Base-by-base conservation (phyloP, 2,888 invertebrate genomes). In the Hemistola chrysoprasaria region DNA sequence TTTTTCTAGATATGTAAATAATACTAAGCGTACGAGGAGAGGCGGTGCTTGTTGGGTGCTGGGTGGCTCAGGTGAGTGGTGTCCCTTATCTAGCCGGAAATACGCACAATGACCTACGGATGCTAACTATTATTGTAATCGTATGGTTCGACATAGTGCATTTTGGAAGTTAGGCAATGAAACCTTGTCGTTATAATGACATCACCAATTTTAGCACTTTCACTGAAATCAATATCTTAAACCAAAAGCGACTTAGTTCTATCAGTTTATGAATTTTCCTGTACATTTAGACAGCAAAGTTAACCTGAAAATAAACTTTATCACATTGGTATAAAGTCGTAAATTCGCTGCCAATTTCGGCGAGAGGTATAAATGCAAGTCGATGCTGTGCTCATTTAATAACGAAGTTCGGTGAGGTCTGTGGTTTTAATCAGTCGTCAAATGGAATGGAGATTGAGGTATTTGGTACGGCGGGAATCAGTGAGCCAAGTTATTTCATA, bases 341-440 rank as follows among this genome's bases (percentile, higher is more conserved):
- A 37, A 31, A 22, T 44, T 25, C 23, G 26, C 31, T 34, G 6
- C n/a, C 5, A 24, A 11, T 40, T 29, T 11, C n/a, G n/a, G n/a
- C n/a, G n/a, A n/a, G n/a, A n/a, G 21, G 22, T 8, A 29, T 21
- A 23, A 23, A 42, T 42, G 42, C 42, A 42, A 37, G 37, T 37
- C 32, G 27, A 37, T 42, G 32, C 32, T 27, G 11, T 36, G 41
- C 33, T 37, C 42, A 37, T 42, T 37, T 42, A 42, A 42, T 42
- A 33, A 37, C 36, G 33, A 42, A 42, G 10, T 36, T 32, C 23
- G 11, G 32, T 6, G 30, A 39, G 48, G 40, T 49, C 40, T 54
- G 54, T 41, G 51, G 54, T 50, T 54, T 51, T 54, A 54, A 54
- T 54, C 54, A 54, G 47, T 47, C 41, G 49, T 43, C 41, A 51